phyloP scores from a whole-genome alignment of 2,113 vertebrate species.

The Psittacula cyanocephala region DNA sequence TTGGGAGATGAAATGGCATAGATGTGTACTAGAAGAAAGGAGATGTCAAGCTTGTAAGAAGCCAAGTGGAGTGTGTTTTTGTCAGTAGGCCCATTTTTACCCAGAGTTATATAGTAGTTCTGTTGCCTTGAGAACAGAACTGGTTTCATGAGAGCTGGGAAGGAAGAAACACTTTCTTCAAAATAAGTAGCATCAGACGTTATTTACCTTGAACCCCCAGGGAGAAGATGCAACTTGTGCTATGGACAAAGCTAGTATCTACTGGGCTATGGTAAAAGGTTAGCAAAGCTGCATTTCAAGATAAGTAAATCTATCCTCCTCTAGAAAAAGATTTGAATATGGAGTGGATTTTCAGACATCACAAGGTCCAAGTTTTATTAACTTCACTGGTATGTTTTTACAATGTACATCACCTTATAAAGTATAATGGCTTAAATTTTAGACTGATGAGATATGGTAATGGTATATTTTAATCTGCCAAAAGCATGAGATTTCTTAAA shows the following conservation, averaged over 20 bases:
- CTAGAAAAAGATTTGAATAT: not conserved
- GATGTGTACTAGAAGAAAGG: not conserved
- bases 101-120: not conserved
- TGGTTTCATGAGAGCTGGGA: not conserved
- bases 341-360: not conserved
- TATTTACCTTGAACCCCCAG: conserved; percentile 14
- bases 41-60: not conserved
- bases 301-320: not conserved
- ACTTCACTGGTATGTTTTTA: not conserved
- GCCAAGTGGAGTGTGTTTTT: not conserved
- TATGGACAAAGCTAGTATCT: not conserved
- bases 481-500: not conserved
- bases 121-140: not conserved
- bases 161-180: not conserved
- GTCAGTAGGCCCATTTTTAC: not conserved
- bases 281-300: conserved; percentile 31
- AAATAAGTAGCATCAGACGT: not conserved
- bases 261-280: not conserved
- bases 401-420: not conserved
- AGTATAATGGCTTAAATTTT: not conserved
- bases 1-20: not conserved
- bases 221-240: not conserved
- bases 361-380: not conserved
- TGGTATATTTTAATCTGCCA: not conserved
- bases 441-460: not conserved